Base-by-base conservation (phyloP, 1,140 invertebrate species). In the Antheraea mylitta region DNA sequence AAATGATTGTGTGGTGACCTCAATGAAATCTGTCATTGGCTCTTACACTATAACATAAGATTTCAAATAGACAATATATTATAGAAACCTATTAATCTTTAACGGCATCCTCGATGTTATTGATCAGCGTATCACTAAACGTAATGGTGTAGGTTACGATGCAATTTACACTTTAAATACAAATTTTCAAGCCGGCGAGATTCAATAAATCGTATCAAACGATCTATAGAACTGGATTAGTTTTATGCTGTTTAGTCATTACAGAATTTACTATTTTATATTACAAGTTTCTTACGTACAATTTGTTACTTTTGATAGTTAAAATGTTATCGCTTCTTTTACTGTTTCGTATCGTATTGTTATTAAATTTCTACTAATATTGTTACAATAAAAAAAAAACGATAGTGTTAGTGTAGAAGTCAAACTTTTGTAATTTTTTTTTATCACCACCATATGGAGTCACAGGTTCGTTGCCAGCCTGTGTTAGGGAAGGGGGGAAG, bases 21-120 rank as follows among this genome's bases (percentile, higher is more conserved):
- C 37, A 22, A 16, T 63, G 19, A 63, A 36, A 36, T 63, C 30
- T 63, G 61, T 63, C 61, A 16, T 63, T 37, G 61, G 61, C 30
- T 11, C n/a, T 63, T 63, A n/a, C 36, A 16, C n/a, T 36, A 63
- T 30, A 30, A 63, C 1, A n/a, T 37, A 53, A 53, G 45, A 53
- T 53, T 53, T 13, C 16, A 6, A 53, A 53, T 53, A n/a, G 13
- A 13, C 45, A 53, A 6, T 53, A 53, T 16, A 53, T 53, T 53
- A 53, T 13, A n/a, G 11, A 2, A 13, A 13, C 11, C 45, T 6
- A 53, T 53, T 13, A 53, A 53, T 53, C 45, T 53, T 53, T 53
- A 11, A 53, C 45, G 16, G 45, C 45, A 16, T 53, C 45, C 45
- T 9, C 13, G 11, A 16, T 53, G 45, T 53, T 42, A n/a, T 53